Evolutionary conservation across 2,888 invertebrate species (phyloP).

Genomic region (Danaus chrysippus): DNA sequence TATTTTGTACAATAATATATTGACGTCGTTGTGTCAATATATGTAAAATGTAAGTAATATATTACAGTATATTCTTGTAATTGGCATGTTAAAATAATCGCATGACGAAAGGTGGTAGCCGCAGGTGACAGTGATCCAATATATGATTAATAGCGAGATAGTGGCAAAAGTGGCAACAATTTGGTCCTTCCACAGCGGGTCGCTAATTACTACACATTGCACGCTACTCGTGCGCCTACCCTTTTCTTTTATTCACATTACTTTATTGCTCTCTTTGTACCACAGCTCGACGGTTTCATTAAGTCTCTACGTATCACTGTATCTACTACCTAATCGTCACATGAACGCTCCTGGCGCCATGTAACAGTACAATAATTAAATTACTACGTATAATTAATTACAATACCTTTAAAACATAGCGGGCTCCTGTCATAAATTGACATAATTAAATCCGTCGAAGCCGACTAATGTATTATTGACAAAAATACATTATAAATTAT

Average conservation of each 20-base stretch:
- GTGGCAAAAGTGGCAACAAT: constrained; percentile 21
- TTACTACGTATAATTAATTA: constrained; percentile 58
- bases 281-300: constrained; percentile 77
- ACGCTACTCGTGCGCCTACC: constrained; percentile 60
- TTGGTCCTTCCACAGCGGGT: constrained; percentile 35
- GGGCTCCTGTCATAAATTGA: constrained; percentile 72
- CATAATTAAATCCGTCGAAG: constrained; percentile 55
- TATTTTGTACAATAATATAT: no score
- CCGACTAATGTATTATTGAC: constrained; percentile 56
- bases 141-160: neutral
- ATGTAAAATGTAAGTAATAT: no score
- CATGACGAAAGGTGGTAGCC: neutral
- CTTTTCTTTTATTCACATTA: constrained; percentile 56
- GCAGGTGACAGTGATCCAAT: neutral
- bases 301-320: constrained; percentile 76
- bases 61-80: no score
- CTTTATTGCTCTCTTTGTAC: constrained; percentile 74
- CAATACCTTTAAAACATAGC: constrained; percentile 51
- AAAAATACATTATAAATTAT: constrained; percentile 59
- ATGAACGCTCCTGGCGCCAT: constrained; percentile 56
- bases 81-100: neutral
- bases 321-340: constrained; percentile 62
- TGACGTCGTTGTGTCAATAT: no score
- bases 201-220: constrained; percentile 51
- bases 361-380: constrained; percentile 43